Percentiles rank a stretch among this genome's conserved stretches.
Conservation (phyloP, 1,140 invertebrate species). For the Drosophila kikkawai region DNA sequence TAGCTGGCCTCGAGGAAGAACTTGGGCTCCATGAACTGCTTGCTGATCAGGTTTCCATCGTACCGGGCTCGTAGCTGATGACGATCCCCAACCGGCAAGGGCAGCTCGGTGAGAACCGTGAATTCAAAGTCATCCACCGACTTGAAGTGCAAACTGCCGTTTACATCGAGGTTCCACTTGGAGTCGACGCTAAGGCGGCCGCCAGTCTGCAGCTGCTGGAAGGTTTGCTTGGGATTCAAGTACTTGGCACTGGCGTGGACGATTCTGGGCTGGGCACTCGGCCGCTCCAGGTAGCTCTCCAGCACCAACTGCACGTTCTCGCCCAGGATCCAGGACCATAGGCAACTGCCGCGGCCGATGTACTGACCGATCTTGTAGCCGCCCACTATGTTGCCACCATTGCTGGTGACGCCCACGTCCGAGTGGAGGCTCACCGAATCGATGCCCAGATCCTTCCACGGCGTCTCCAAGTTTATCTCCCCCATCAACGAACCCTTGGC, state of each 20-base stretch:
- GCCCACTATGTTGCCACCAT: constrained; percentile 54
- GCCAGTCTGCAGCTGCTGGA: constrained; percentile 85
- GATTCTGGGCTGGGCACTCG: constrained; percentile 58
- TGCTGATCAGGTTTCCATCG: constrained; percentile 65
- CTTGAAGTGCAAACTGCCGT: constrained; percentile 60
- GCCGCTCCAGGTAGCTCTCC: constrained; percentile 80
- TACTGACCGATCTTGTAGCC: constrained; percentile 70
- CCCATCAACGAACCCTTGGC: constrained; percentile 42
- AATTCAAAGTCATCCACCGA: constrained; percentile 65
- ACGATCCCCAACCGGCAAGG: constrained; percentile 65
- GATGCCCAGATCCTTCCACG: constrained; percentile 76
- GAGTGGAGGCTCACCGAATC: constrained; percentile 70
- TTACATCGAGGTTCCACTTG: constrained; percentile 85
- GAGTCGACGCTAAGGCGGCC: constrained; percentile 86
- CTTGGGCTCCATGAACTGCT: constrained; percentile 50
- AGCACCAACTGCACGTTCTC: constrained; percentile 85
- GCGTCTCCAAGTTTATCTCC: constrained; percentile 69
- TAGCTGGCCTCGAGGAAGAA: constrained; percentile 69
- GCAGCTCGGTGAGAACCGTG: constrained; percentile 55
- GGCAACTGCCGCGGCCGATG: constrained; percentile 63
- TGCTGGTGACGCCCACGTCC: constrained; percentile 39
- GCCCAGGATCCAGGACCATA: constrained; percentile 79
- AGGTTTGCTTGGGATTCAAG: constrained; percentile 86
- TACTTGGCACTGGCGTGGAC: constrained; percentile 84
- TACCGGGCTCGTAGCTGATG: constrained; percentile 65